Evolutionary conservation across 2,797 vertebrate species (phyloP).

Genomic region (Helostoma temminkii): DNA sequence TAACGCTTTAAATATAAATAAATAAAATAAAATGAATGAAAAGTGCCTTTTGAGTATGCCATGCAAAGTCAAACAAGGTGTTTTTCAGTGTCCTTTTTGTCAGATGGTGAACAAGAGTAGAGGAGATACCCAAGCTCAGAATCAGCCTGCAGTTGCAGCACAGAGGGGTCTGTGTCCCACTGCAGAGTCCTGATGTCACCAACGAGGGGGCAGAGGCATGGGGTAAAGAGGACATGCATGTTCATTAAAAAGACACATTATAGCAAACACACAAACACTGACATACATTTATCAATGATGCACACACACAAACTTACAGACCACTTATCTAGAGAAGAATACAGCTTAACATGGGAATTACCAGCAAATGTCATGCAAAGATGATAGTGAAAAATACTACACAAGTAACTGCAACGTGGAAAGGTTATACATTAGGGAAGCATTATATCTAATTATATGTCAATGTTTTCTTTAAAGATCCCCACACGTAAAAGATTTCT

Average conservation of each 20-base stretch:
- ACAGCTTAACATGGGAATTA: slow-evolving; percentile 25
- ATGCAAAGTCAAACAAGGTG: slow-evolving; percentile 33
- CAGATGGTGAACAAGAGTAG: slow-evolving; percentile 36
- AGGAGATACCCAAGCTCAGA: slow-evolving; percentile 95
- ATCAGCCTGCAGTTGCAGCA: slow-evolving; percentile 98
- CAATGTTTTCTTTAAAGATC: too few species aligned
- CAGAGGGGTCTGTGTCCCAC: slow-evolving; percentile 99
- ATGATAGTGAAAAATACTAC: slow-evolving; percentile 22
- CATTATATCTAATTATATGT: slow-evolving; percentile 35
- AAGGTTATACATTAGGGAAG: slow-evolving; percentile 38
- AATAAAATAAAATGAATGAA: background rate
- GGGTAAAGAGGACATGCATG: slow-evolving; percentile 87
- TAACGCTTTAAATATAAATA: slow-evolving; percentile 5
- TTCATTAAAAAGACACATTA: slow-evolving; percentile 65
- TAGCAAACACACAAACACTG: slow-evolving; percentile 23
- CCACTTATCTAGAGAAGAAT: slow-evolving; percentile 35
- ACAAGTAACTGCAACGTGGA: slow-evolving; percentile 24
- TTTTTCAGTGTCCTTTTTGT: background rate
- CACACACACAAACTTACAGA: slow-evolving; percentile 19
- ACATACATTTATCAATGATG: background rate
- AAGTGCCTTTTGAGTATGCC: background rate
- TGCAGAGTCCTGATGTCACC: slow-evolving; percentile 94
- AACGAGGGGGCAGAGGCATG: slow-evolving; percentile 77
- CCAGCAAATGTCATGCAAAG: slow-evolving; percentile 44
- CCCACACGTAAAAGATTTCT: too few species aligned